Percentiles rank a stretch among this genome's conserved stretches.
Evolutionary conservation across 2,888 invertebrate species (phyloP).

Genomic region (Perizoma affinitatum): DNA sequence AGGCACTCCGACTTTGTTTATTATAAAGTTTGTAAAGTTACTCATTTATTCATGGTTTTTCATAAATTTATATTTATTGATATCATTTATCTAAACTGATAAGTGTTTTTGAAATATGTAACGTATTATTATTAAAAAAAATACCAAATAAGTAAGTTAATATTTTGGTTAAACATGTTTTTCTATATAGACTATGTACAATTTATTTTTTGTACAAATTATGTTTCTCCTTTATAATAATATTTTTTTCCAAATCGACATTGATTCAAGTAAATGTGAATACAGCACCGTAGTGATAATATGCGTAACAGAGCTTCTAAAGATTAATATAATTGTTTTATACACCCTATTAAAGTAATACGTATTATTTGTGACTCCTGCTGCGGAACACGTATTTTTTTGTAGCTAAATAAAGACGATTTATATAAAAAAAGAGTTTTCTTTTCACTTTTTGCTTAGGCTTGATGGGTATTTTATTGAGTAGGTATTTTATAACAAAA

Average conservation of each 20-base stretch:
- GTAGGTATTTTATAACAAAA: no score
- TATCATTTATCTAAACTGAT: no score
- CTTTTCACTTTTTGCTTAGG: background rate
- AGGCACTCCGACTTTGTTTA: no score
- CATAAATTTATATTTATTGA: background rate
- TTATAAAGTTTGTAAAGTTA: no score
- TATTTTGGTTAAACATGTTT: no score
- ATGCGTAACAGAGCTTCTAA: slow-evolving; percentile 82
- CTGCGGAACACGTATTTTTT: slow-evolving; percentile 63
- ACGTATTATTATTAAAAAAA: no score
- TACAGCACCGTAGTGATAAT: slow-evolving; percentile 79
- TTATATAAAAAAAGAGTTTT: slow-evolving; percentile 58
- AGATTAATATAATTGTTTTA: slow-evolving; percentile 73
- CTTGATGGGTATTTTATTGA: no score
- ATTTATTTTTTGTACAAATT: background rate
- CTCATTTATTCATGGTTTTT: background rate
- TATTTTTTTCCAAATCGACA: slow-evolving; percentile 64
- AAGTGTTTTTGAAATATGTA: no score
- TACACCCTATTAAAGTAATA: slow-evolving; percentile 66
- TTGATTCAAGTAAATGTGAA: slow-evolving; percentile 65
- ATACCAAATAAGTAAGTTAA: no score
- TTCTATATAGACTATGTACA: no score
- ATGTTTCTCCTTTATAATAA: background rate
- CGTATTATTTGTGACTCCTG: slow-evolving; percentile 62
- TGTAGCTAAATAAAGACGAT: slow-evolving; percentile 80